Evolutionary conservation across 2,113 vertebrate genomes (phyloP), one percentile per base, ranked within the genome.

Genomic region (Alethe diademata): DNA sequence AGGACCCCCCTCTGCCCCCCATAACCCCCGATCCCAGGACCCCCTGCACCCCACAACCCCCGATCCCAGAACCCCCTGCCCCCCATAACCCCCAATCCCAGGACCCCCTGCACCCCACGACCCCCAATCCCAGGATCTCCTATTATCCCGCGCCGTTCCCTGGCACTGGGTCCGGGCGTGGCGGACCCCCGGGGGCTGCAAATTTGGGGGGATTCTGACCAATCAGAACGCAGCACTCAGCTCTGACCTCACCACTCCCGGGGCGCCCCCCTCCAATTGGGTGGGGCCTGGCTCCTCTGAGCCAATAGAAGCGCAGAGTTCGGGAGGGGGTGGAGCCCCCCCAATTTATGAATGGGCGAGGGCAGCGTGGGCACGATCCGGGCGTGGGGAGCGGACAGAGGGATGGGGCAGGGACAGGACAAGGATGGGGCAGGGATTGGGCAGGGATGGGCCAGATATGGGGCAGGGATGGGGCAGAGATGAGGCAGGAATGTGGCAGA

Each of bases 261-360:
- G 6, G 31, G 12, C 2, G 0, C 12, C 2, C 31, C 15, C 16
- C 47, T 58, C 51, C 38, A 57, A 94, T 58, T 89, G 93, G 88
- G 26, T 24, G 8, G 17, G 4, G 2, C 4, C 19, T 4, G 3
- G 3, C 2, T 5, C 19, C 5, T 23, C 25, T 13, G 28, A 67
- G 31, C 93, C 93, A 95, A 87, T 92, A 42, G 85, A 0, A 73
- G 36, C 14, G 12, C 54, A 28, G 16, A 4, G 2, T 0, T 38
- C 2, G 29, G 64, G 5, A 26, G 5, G 7, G 61, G 71, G 73
- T 1, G 88, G 85, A 36, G 85, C 80, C 48, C 0, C 11, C 31
- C 3, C 12, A 29, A 3, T 60, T 80, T 78, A 60, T 90, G 93
- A 96, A 92, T 84, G 85, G 20, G 3, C 16, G 75, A 51, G 71